phyloP scores from a whole-genome alignment of 2,113 vertebrate species.

The Neolamprologus longior region DNA sequence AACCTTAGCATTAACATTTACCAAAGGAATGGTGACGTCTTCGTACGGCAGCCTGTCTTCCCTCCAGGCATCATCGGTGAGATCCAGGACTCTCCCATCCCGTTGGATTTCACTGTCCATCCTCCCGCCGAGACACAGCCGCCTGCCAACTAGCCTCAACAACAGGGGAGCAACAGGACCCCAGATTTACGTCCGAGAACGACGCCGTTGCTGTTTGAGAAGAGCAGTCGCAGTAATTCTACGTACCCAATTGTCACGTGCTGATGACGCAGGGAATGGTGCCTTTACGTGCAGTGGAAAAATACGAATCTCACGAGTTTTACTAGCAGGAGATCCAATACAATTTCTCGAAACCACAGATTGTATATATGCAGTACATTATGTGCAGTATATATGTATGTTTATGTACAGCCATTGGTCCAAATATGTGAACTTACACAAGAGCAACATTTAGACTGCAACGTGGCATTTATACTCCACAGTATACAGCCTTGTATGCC shows the following conservation, averaged over 20 bases:
- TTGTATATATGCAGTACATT: neutral
- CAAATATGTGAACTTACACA: neutral
- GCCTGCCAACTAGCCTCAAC: neutral
- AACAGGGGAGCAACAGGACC: neutral
- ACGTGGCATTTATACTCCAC: neutral
- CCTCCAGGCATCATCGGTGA: slow-evolving; percentile 96
- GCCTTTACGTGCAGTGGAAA: neutral
- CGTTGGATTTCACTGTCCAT: slow-evolving; percentile 98
- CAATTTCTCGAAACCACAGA: neutral
- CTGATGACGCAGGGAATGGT: neutral
- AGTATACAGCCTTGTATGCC: neutral
- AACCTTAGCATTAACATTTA: slow-evolving; percentile 31
- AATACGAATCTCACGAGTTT: rapidly evolving
- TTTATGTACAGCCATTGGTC: neutral
- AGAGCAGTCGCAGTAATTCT: neutral
- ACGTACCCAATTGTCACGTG: neutral
- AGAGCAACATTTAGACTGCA: neutral
- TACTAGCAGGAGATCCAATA: neutral
- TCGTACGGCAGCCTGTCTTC: slow-evolving; percentile 94
- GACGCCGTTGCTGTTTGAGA: rapidly evolving
- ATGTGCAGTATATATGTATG: neutral
- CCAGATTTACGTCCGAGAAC: neutral
- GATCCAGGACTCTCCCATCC: slow-evolving; percentile 91
- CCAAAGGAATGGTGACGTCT: slow-evolving; percentile 93
- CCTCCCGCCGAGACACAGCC: neutral